Percentiles rank a stretch among this genome's conserved stretches.
Evolutionary conservation across 1,140 invertebrate species (phyloP).

Genomic region (Atta cephalotes): DNA sequence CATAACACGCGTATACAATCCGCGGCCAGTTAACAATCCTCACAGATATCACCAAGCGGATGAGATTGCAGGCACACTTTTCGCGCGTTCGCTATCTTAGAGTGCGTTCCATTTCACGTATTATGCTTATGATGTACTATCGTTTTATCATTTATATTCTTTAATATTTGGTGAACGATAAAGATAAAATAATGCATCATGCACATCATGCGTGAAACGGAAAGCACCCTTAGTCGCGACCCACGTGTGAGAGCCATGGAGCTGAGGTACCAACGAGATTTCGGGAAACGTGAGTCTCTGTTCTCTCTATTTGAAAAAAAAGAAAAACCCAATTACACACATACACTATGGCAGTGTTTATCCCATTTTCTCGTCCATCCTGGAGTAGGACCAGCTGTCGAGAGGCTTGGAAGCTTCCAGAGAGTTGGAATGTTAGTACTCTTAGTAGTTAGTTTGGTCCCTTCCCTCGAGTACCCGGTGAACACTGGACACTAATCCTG

Average conservation of each 20-base stretch:
- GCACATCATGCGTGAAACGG: too few relatives aligned
- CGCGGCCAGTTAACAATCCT: slow-evolving; percentile 26
- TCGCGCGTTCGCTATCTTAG: slow-evolving; percentile 1
- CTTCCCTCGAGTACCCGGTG: background rate
- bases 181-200: too few relatives aligned
- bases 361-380: background rate
- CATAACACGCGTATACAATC: background rate
- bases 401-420: background rate
- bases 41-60: slow-evolving; percentile 13
- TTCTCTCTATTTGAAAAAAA: slow-evolving; percentile 2
- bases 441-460: slow-evolving; percentile 14
- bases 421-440: slow-evolving; percentile 37
- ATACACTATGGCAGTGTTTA: background rate
- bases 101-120: too few relatives aligned
- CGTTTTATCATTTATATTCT: too few relatives aligned
- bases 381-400: slow-evolving; percentile 17
- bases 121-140: too few relatives aligned
- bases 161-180: too few relatives aligned
- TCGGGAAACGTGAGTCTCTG: slow-evolving; percentile 4
- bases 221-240: background rate
- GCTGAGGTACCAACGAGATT: background rate
- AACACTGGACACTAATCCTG: slow-evolving; percentile 45
- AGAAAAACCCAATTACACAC: background rate
- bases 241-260: background rate
- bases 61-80: slow-evolving; percentile 41